Evolutionary conservation across 2,888 invertebrate species (phyloP), one percentile per base, ranked within the genome.

Genomic region (Chymomyza caudatula): DNA sequence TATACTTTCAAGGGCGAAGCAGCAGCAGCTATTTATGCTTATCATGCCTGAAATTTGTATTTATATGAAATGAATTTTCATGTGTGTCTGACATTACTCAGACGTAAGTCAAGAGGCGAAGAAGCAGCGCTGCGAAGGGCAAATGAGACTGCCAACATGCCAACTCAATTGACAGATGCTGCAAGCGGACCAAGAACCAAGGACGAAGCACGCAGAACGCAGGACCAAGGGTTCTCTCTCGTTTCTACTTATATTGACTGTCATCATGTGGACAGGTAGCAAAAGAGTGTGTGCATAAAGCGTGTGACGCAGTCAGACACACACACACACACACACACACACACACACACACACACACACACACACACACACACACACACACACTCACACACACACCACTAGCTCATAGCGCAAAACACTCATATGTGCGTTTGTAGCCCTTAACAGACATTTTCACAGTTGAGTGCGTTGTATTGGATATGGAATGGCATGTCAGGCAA

Each of bases 401-500:
- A n/a, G n/a, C 52, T 52, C 20, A n/a, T 25, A n/a, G 20, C n/a
- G 22, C n/a, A 47, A 47, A 47, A 47, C 15, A 37, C 29, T 37
- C 11, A 11, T 29, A 8, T 73, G 67, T 67, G 66, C 65, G 76
- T 69, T 60, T 80, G 74, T 76, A 75, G 69, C 78, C 81, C 85
- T 81, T 78, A 86, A 84, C 82, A 82, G 86, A 84, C 86, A 82
- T 82, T 82, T 82, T 82, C 86, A 82, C 86, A 82, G 82, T 84
- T 73, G 86, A 82, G 78, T 85, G 86, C 80, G 78, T 78, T 82
- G 76, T 80, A 37, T 37, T 37, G 29, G 29, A 37, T 37, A 37
- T 37, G 29, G 29, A 37, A 37, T 37, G 29, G 29, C 29, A 37
- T 37, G 29, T 37, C 29, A 37, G 5, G 29, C 29, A 11, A 37